A percentile compares a stretch with the other conserved stretches of the same genome.
These are phyloP conservation scores for Drosophila aldrichi DNA, from an alignment of 2,888 invertebrate genomes.

Conservation along the genomic window DNA sequence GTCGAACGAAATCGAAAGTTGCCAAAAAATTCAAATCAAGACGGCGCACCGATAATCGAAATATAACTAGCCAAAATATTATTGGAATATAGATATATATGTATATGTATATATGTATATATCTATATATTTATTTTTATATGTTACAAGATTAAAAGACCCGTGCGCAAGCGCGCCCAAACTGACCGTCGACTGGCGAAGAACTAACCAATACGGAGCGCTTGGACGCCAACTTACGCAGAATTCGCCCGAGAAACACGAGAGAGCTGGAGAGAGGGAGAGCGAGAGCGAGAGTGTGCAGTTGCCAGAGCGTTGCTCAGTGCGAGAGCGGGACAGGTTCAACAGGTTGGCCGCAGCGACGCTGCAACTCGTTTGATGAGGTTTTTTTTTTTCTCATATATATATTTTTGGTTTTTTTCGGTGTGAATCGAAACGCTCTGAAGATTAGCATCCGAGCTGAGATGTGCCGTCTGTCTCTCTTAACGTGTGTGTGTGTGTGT, in stretches of 20 bases:
- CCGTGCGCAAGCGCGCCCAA: slow-evolving; percentile 84
- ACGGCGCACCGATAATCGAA: slow-evolving; percentile 15
- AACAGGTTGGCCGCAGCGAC: slow-evolving; percentile 62
- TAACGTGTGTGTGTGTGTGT: slow-evolving; percentile 9
- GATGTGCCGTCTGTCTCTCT: slow-evolving; percentile 38
- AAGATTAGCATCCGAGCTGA: slow-evolving; percentile 51
- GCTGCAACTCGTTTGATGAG: slow-evolving; percentile 57
- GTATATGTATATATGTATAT: background rate
- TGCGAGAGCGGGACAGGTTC: slow-evolving; percentile 32
- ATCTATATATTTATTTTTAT: background rate
- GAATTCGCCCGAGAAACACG: slow-evolving; percentile 26
- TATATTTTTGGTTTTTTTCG: slow-evolving; percentile 13
- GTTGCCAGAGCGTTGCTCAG: background rate
- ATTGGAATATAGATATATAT: background rate
- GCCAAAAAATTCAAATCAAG: slow-evolving; percentile 51
- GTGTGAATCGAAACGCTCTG: slow-evolving; percentile 42
- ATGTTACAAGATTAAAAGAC: slow-evolving; percentile 30
- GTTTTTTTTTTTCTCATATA: slow-evolving; percentile 36
- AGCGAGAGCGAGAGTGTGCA: slow-evolving; percentile 11
- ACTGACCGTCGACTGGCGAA: slow-evolving; percentile 84
- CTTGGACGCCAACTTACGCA: slow-evolving; percentile 66
- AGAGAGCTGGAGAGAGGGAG: slow-evolving; percentile 15
- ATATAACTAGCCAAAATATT: slow-evolving; percentile 19
- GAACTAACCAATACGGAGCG: slow-evolving; percentile 81
- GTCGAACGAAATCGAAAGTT: slow-evolving; percentile 81